Conservation (phyloP, 2,113 vertebrate species). For the Zosterops pallidus region DNA sequence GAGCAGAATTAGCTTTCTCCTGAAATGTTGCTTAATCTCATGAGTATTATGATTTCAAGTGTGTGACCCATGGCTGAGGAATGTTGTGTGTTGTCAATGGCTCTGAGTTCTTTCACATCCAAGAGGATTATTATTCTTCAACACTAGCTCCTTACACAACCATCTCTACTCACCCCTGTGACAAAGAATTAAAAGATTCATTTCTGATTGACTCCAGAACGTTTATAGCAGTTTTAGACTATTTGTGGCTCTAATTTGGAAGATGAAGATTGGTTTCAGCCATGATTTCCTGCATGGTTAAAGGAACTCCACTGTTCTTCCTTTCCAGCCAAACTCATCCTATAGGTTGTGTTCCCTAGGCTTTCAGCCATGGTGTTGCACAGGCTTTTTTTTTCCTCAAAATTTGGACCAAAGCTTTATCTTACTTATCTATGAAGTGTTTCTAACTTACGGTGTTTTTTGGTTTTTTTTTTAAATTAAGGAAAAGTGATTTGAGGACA, state of each 20-base stretch:
- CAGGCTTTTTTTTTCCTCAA: neutral
- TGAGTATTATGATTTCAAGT: neutral
- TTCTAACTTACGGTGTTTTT: neutral
- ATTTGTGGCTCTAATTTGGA: neutral
- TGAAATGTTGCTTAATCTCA: neutral
- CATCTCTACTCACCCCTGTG: neutral
- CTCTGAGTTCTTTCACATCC: neutral
- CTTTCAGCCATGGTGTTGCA: neutral
- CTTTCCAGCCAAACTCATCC: neutral
- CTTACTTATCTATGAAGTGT: neutral
- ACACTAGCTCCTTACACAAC: neutral
- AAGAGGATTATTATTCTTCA: neutral
- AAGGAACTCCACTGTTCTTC: neutral
- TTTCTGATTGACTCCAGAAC: neutral
- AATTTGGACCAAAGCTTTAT: neutral
- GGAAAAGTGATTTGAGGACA: neutral
- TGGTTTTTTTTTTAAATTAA: neutral
- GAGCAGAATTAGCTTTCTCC: neutral
- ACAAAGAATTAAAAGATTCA: neutral
- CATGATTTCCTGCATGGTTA: rapidly evolving
- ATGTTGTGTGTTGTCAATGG: too few species aligned
- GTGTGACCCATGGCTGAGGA: neutral
- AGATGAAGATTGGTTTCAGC: neutral
- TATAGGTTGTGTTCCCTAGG: neutral
- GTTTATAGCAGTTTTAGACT: neutral